These are phyloP conservation scores for Aepyceros melampus DNA, from an alignment of 2,113 vertebrate species.

Conservation along the genomic window DNA sequence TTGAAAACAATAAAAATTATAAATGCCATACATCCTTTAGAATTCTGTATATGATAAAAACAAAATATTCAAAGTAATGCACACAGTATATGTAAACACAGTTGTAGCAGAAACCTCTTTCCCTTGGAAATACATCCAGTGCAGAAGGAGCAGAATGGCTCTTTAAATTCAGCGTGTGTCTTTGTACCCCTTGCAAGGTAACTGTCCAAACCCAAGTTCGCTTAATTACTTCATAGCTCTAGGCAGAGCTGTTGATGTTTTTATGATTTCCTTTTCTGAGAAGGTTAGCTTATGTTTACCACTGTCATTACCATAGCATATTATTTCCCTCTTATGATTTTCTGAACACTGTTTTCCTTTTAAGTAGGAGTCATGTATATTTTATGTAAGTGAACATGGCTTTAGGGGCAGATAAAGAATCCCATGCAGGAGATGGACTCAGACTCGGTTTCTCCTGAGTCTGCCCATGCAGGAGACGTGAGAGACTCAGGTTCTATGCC, in stretches of 20 bases:
- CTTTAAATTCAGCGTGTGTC: not conserved
- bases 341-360: conserved; percentile 2
- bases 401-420: not conserved
- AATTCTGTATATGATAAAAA: not conserved
- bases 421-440: not conserved
- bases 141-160: not conserved
- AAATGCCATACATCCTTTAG: not conserved
- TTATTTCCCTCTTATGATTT: conserved; percentile 18
- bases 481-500: not conserved
- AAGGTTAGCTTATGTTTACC: conserved; percentile 37
- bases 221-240: conserved; percentile 29
- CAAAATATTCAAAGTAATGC: not conserved
- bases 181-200: not conserved
- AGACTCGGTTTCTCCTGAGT: not conserved
- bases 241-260: conserved; percentile 50
- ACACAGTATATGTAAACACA: not conserved
- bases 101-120: not conserved
- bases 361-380: not conserved
- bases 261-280: conserved; percentile 50
- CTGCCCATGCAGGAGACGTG: not conserved
- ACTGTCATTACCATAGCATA: not conserved
- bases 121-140: not conserved
- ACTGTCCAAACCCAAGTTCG: not conserved
- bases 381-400: not conserved
- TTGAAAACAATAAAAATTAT: not conserved